Base-by-base conservation (phyloP, 2,113 vertebrate genomes). In the Tachycineta bicolor region DNA sequence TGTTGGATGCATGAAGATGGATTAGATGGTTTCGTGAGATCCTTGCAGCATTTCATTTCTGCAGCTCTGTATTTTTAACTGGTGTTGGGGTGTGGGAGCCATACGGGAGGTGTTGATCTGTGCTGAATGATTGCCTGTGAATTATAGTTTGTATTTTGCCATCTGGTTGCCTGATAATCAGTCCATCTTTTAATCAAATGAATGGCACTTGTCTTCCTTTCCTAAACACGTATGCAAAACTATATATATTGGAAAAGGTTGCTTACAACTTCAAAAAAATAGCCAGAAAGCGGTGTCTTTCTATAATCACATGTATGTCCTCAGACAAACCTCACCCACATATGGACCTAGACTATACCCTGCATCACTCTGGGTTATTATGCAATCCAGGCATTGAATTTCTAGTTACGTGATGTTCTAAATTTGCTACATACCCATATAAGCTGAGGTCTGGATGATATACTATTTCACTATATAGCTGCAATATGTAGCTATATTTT, bases 121-220 rank as follows among this genome's bases (percentile, higher is more conserved):
- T 87, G 93, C 81, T 94, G 86, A 96, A 94, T 69, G 83, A 79
- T 93, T 3, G 70, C 89, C 80, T 95, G 69, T 88, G 91, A 95
- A 95, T 95, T 97, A 87, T 73, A 69, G 67, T 92, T 63, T 92
- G 67, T 78, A 55, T 93, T 94, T 96, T 95, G 64, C 93, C 96
- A 97, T 96, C 93, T 94, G 95, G 78, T 33, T 82, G 56, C 89
- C 76, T 94, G 76, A 93, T 96, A 94, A 97, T 96, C 94, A 94
- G 83, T 92, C 71, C 90, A 84, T 92, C 73, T 91, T 93, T 82
- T 82, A 60, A 75, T 84, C 79, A 81, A 90, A 89, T 87, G 79
- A 92, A 93, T 86, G 75, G 52, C 82, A 96, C 43, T 52, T 84
- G 65, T 69, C 73, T 90, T 89, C 41, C 52, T 88, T 87, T 83